A percentile compares a stretch with the other conserved stretches of the same genome.
Evolutionary conservation across 1,140 invertebrate genomes (phyloP).

Genomic region (Oreohelix idahoensis): DNA sequence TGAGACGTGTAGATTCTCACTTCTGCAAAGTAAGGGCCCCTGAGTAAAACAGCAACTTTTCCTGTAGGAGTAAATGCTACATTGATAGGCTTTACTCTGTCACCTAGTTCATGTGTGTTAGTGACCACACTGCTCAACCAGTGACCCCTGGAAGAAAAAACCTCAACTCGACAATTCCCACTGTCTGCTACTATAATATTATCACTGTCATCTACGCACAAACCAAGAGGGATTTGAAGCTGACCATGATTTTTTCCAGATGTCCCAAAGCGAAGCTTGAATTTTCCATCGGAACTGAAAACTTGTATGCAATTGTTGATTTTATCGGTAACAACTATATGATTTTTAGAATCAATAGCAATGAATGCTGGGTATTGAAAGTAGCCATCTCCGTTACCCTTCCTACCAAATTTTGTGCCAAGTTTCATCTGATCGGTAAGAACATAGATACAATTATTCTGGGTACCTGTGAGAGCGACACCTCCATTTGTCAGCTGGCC

Average conservation of each 20-base stretch:
- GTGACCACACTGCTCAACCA: constrained; percentile 53
- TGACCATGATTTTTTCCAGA: constrained; percentile 74
- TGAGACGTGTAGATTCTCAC: constrained; percentile 54
- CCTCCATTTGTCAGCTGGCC: constrained; percentile 54
- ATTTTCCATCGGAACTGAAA: constrained; percentile 62
- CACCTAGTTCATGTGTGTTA: constrained; percentile 56
- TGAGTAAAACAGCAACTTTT: constrained; percentile 61
- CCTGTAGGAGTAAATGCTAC: constrained; percentile 64
- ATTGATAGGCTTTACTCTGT: constrained; percentile 60
- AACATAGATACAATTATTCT: constrained; percentile 94
- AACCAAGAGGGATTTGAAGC: constrained; percentile 96
- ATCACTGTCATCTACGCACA: constrained; percentile 95
- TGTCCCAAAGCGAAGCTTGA: constrained; percentile 61
- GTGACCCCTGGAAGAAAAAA: constrained; percentile 79
- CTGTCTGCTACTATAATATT: constrained; percentile 98
- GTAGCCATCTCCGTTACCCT: constrained; percentile 87
- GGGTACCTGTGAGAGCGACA: constrained; percentile 73
- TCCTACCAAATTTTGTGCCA: constrained; percentile 95
- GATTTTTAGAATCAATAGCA: constrained; percentile 58
- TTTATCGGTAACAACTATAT: constrained; percentile 66
- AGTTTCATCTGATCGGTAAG: constrained; percentile 98
- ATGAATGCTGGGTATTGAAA: constrained; percentile 62
- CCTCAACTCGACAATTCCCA: constrained; percentile 97
- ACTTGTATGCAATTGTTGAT: constrained; percentile 67
- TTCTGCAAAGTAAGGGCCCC: constrained; percentile 63